These are phyloP conservation scores for Ploceus nigricollis DNA, from an alignment of 2,113 vertebrate species.

Conservation along the genomic window DNA sequence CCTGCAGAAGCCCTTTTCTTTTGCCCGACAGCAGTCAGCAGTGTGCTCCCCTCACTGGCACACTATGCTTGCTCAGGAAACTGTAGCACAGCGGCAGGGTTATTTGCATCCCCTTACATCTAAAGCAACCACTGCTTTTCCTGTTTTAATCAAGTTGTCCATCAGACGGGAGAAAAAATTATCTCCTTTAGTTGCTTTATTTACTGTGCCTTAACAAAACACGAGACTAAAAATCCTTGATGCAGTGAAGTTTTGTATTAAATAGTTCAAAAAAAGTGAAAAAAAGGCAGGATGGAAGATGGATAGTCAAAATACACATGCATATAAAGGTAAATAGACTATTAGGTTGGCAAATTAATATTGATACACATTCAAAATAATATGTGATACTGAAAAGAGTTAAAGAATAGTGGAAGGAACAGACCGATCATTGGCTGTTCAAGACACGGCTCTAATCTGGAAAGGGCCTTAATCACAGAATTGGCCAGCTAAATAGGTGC, in stretches of 20 bases:
- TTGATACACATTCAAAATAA: not conserved
- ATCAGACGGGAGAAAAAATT: not conserved
- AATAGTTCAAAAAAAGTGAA: rapidly evolving
- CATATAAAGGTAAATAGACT: not conserved
- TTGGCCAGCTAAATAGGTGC: not conserved
- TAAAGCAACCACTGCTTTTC: not conserved
- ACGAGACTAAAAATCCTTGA: not conserved
- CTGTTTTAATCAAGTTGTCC: not conserved
- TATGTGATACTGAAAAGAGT: not conserved
- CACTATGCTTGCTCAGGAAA: not conserved
- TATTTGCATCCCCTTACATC: not conserved
- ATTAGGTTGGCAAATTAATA: not conserved
- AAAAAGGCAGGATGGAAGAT: not conserved
- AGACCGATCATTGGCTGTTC: rapidly evolving
- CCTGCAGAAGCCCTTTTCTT: not conserved
- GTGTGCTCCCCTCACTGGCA: not conserved
- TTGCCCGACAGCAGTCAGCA: not conserved
- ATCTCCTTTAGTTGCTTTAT: not conserved
- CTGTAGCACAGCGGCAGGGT: not conserved
- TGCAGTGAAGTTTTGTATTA: not conserved
- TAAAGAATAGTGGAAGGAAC: not conserved
- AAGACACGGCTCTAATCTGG: not conserved
- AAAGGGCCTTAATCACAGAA: not conserved
- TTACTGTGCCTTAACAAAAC: not conserved
- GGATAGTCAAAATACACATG: not conserved